Evolutionary conservation across 2,113 vertebrate genomes (phyloP).

Genomic region (Dromaius novaehollandiae): DNA sequence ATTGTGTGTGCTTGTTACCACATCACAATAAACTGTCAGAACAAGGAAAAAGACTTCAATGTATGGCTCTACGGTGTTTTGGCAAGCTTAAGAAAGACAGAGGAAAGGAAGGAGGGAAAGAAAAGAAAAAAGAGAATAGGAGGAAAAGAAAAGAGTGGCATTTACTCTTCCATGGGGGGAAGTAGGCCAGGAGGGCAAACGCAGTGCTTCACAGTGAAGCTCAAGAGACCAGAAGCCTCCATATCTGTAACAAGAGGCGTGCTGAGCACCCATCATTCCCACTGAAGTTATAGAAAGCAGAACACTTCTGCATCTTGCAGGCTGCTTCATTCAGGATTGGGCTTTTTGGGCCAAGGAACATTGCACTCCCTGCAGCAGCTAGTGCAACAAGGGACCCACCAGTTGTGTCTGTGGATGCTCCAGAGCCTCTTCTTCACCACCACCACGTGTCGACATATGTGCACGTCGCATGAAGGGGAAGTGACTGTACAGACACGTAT

Average conservation of each 20-base stretch:
- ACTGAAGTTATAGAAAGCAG: not conserved
- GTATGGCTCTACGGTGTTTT: not conserved
- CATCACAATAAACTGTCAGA: not conserved
- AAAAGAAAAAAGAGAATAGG: fast-evolving
- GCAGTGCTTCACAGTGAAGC: not conserved
- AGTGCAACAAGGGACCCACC: not conserved
- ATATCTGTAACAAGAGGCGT: not conserved
- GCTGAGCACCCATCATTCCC: not conserved
- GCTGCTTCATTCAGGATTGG: not conserved
- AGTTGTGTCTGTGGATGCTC: not conserved
- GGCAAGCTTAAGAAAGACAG: not conserved
- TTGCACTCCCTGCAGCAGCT: fast-evolving
- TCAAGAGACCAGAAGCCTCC: not conserved
- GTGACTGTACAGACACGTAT: not conserved
- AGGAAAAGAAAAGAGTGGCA: not conserved
- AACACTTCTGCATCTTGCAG: not conserved
- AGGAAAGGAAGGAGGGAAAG: not conserved
- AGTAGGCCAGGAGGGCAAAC: not conserved
- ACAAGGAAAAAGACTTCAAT: not conserved
- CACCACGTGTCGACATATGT: not conserved
- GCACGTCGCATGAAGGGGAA: fast-evolving
- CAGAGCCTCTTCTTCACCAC: not conserved
- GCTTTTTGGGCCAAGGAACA: not conserved
- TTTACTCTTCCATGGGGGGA: not conserved
- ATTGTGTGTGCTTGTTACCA: fast-evolving